Evolutionary conservation across 1,140 invertebrate genomes (phyloP), one percentile per base, ranked within the genome.

Genomic region (Myzus persicae): DNA sequence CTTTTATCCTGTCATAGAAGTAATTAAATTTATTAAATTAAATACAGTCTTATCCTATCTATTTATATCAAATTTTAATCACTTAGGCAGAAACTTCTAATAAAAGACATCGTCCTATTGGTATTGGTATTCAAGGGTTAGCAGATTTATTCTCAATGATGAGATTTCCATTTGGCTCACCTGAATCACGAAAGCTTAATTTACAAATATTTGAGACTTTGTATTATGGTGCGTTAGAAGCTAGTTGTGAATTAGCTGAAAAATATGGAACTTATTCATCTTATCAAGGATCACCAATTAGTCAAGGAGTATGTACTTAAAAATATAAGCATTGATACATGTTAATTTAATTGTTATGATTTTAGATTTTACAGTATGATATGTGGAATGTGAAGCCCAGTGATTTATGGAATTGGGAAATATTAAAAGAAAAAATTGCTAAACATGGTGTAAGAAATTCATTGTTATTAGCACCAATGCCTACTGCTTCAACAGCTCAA

Each of bases 141-240:
- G 99, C 99, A 24, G 99, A 99, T 96, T 97, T 99, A 38, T 99
- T 99, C 95, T 97, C 99, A 93, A 95, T 99, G 42, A 98, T 99
- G 98, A 96, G 98, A 87, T 97, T 97, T 95, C 98, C 99, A 76
- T 99, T 99, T 95, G 98, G 98, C 94, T 98, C 97, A 95, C 96
- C 97, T 90, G 96, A 98, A 95, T 99, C 99, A 1, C 96, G 97
- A 93, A 95, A 97, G 94, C 95, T 99, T 6, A 99, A 99, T 95
- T 97, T 97, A 94, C 97, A 99, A 95, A 99, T 99, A 94, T 99
- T 99, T 96, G 99, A 99, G 96, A 99, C 99, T 0, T 97, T 99
- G 93, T 99, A 99, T 95, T 99, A 98, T 95, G 98, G 97, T n/a
- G 98, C 99, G 5, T 95, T 99, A 94, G 99, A 99, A 95, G 98